Percentiles rank a stretch among this genome's conserved stretches.
phyloP scores from a whole-genome alignment of 1,140 invertebrate genomes.

The Paralvinella palmiformis region DNA sequence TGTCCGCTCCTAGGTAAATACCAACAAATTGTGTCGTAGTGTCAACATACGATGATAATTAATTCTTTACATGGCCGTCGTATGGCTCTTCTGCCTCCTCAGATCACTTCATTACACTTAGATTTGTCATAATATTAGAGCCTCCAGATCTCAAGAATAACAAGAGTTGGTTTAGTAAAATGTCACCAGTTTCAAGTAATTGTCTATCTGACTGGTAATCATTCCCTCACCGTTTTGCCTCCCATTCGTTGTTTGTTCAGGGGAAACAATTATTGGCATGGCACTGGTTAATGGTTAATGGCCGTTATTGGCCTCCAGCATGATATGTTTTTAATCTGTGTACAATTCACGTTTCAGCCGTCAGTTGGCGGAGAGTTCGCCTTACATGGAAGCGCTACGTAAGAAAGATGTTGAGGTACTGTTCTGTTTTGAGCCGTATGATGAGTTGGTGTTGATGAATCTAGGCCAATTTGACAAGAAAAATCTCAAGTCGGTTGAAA shows the following conservation, averaged over 20 bases:
- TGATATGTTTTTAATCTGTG: constrained; percentile 88
- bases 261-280: too few relatives aligned
- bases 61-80: not conserved
- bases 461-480: constrained; percentile 75
- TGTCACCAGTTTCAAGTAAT: too few relatives aligned
- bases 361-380: constrained; percentile 81
- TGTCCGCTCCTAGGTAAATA: constrained; percentile 80
- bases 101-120: not conserved
- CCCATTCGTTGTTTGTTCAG: too few relatives aligned
- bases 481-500: constrained; percentile 82
- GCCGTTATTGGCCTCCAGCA: constrained; percentile 77
- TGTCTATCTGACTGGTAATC: too few relatives aligned
- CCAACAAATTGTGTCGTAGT: not conserved
- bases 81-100: not conserved
- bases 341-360: constrained; percentile 79
- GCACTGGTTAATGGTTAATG: too few relatives aligned
- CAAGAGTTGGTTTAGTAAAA: too few relatives aligned
- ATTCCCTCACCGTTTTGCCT: too few relatives aligned
- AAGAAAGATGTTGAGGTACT: constrained; percentile 78
- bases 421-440: constrained; percentile 92
- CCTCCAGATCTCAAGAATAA: too few relatives aligned
- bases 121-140: too few relatives aligned
- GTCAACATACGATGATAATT: not conserved
- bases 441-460: constrained; percentile 90
- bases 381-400: constrained; percentile 89